Evolutionary conservation across 2,797 vertebrate species (phyloP), one percentile per base, ranked within the genome.

Genomic region (Hyperoplus immaculatus): DNA sequence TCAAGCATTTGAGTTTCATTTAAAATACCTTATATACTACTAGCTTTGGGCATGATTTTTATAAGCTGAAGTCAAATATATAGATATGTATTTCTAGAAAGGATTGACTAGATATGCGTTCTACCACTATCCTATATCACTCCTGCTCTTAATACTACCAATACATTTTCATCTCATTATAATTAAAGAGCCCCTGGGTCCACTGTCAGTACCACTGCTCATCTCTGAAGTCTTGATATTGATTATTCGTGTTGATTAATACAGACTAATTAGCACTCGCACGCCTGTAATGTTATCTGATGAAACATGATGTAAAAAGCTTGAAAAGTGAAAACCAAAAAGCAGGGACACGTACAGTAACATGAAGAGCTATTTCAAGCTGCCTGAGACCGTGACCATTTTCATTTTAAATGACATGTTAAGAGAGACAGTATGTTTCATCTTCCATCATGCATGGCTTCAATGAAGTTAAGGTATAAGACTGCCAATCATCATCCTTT

Each of bases 231-330:
- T 49, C 18, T 41, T 16, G 11, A n/a, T 70, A 81, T 75, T 49
- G 74, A 89, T 81, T 75, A 3, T 71, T 68, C 41, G 64, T 78
- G 70, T 68, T 39, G 53, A 81, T 74, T 75, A 67, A 71, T 69
- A 53, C 59, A 14, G 29, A 42, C 63, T 71, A 76, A 82, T 85
- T 73, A 79, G 57, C 36, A 5, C 47, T 50, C 13, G 4, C 54
- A 36, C 41, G 54, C n/a, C 78, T 3, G 43, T 67, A 53, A 63
- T 59, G 9, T 60, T 56, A 50, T 72, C 63, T 59, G 72, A 74
- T 62, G 13, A 75, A 61, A 84, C 63, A 68, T 80, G 64, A 72
- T 69, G 12, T 54, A 77, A 81, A 29, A 5, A 4, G 36, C n/a
- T 11, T 80, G 61, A 78, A 80, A 78, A 50, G 50, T 43, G 45